Evolutionary conservation across 2,113 vertebrate species (phyloP).

Genomic region (Sapajus apella): DNA sequence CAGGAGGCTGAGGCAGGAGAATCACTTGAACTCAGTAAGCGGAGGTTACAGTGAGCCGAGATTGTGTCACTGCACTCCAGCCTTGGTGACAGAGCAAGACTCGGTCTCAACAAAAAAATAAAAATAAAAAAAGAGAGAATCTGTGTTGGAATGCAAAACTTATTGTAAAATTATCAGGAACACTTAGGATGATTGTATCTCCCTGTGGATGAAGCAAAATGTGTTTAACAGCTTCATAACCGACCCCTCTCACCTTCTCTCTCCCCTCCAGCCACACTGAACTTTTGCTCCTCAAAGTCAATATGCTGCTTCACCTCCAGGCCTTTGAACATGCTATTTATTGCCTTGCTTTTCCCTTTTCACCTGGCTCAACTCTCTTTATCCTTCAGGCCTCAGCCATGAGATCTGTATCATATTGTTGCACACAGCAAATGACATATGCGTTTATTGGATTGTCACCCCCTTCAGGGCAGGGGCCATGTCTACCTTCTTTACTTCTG

Average conservation of each 20-base stretch:
- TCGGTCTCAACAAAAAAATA: too few relatives aligned
- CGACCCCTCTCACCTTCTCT: fast-evolving
- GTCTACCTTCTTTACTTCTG: neutral
- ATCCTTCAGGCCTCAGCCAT: neutral
- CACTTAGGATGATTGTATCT: neutral
- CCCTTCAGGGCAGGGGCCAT: neutral
- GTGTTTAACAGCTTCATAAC: neutral
- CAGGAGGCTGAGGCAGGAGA: too few relatives aligned
- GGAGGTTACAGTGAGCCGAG: too few relatives aligned
- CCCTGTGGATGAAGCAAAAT: neutral
- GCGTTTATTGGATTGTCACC: neutral
- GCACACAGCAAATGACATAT: neutral
- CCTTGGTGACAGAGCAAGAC: too few relatives aligned
- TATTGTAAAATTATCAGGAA: conserved; percentile 13
- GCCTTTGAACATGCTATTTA: neutral
- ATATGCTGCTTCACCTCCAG: neutral
- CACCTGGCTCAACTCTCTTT: neutral
- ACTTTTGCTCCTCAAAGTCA: neutral
- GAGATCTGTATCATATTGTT: too few relatives aligned
- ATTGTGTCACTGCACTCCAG: too few relatives aligned
- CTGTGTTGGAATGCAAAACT: neutral
- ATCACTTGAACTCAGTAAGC: too few relatives aligned
- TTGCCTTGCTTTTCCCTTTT: neutral
- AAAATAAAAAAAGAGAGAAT: neutral
- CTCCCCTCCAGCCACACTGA: neutral